Evolutionary conservation across 2,888 invertebrate genomes (phyloP).

Genomic region (Orgyia antiqua): DNA sequence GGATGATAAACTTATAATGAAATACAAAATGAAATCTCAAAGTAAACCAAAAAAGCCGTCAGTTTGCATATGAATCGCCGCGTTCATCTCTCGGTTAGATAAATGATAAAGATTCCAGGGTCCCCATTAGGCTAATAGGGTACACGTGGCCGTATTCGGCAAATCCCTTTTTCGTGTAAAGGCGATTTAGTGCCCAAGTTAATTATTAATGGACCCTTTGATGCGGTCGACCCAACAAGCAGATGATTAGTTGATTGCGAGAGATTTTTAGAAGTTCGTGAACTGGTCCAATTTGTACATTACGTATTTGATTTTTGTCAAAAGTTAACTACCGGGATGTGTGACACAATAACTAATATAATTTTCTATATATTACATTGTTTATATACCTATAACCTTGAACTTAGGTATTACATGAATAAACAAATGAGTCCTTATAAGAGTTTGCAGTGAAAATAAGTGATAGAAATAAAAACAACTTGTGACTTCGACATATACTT

Average conservation of each 20-base stretch:
- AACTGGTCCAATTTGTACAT: constrained; percentile 7
- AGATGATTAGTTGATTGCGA: constrained; percentile 63
- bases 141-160: constrained; percentile 62
- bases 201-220: constrained; percentile 70
- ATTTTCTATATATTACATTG: no score
- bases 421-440: no score
- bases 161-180: constrained; percentile 71
- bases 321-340: no score
- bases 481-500: no score
- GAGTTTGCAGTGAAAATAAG: no score
- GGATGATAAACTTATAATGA: no score
- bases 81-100: constrained; percentile 20
- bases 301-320: constrained; percentile 8
- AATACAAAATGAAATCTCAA: no score
- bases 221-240: constrained; percentile 49
- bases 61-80: constrained; percentile 1
- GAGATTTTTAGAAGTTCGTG: constrained; percentile 42
- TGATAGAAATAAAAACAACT: no score
- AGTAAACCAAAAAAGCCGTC: no score
- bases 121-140: constrained; percentile 69
- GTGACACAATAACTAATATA: no score
- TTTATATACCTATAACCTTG: no score
- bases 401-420: no score
- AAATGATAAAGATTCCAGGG: constrained; percentile 55
- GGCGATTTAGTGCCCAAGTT: constrained; percentile 72